Conservation (phyloP, 2,113 vertebrate genomes). For the Aviceda subcristata region DNA sequence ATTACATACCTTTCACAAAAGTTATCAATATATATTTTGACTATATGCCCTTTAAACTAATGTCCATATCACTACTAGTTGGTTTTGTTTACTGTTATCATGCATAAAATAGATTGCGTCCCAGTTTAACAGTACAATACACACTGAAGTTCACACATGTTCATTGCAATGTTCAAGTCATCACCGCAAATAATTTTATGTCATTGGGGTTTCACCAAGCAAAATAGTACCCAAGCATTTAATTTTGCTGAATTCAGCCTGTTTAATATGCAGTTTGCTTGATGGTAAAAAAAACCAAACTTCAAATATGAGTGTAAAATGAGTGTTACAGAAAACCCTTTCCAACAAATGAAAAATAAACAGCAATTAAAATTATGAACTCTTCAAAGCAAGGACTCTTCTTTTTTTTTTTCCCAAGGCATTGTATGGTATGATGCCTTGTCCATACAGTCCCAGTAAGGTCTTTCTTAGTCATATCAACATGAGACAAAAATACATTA, state of each 20-base stretch:
- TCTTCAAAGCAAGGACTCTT: background rate
- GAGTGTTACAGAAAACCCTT: background rate
- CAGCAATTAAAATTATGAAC: background rate
- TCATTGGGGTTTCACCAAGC: conserved; percentile 1
- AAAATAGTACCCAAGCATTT: conserved; percentile 34
- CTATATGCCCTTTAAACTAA: background rate
- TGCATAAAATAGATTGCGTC: background rate
- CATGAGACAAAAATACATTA: background rate
- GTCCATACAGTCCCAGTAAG: background rate
- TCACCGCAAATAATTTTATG: background rate
- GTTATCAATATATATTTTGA: background rate
- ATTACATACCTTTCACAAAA: background rate
- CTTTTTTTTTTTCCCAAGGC: background rate
- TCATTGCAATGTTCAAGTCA: conserved; percentile 10
- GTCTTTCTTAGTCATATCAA: background rate
- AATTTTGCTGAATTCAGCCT: conserved; percentile 31
- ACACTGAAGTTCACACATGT: background rate
- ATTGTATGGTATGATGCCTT: background rate
- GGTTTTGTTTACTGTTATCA: conserved; percentile 5
- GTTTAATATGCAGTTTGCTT: background rate
- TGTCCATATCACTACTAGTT: background rate
- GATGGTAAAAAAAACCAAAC: conserved; percentile 1
- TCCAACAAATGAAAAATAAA: conserved; percentile 15
- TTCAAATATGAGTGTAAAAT: conserved; percentile 1
- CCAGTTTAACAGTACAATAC: conserved; percentile 34